Evolutionary conservation across 1,140 invertebrate genomes (phyloP).

Genomic region (Nasonia longicornis): DNA sequence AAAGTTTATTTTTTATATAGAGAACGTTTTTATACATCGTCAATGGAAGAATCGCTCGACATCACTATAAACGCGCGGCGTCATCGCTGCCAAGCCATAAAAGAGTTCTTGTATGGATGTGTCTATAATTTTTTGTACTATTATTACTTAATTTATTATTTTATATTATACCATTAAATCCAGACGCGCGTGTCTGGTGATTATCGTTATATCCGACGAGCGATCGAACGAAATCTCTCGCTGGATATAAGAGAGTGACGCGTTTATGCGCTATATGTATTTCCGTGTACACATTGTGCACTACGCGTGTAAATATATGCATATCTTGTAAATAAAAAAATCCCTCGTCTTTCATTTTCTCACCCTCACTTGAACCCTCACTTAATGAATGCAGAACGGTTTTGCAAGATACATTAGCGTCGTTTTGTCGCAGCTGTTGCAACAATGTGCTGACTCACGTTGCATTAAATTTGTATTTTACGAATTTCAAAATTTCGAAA

Average conservation of each 20-base stretch:
- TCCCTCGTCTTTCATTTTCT: background rate
- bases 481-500: no score
- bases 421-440: background rate
- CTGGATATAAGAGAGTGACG: constrained; percentile 54
- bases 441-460: no score
- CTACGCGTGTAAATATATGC: constrained; percentile 64
- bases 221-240: constrained; percentile 53
- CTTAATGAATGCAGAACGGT: background rate
- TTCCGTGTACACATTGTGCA: constrained; percentile 50
- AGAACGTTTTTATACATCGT: background rate
- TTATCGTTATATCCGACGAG: constrained; percentile 53
- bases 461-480: no score
- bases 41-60: constrained; percentile 41
- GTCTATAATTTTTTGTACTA: constrained; percentile 48
- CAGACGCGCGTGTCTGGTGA: constrained; percentile 14
- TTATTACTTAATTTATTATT: constrained; percentile 63
- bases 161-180: constrained; percentile 45
- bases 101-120: constrained; percentile 52
- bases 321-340: constrained; percentile 63
- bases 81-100: constrained; percentile 61
- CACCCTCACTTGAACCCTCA: background rate
- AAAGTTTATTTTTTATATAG: constrained; percentile 2
- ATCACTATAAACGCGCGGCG: constrained; percentile 51
- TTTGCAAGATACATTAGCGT: background rate
- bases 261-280: constrained; percentile 55